Evolutionary conservation across 2,797 vertebrate species (phyloP).

Genomic region (Triplophysa bombifrons): DNA sequence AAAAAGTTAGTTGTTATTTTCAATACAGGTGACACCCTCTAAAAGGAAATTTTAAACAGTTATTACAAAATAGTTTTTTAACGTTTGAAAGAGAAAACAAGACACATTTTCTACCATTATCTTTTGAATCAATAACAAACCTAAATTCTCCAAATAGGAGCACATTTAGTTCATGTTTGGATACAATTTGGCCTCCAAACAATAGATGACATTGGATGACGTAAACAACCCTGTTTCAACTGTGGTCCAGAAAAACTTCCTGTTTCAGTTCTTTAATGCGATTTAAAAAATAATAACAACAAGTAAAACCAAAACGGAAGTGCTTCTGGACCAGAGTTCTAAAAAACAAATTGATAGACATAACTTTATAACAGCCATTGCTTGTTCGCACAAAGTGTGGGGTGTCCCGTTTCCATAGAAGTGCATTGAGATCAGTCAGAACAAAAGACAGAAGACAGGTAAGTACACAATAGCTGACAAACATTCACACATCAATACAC

Average conservation of each 20-base stretch:
- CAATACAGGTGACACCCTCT: too few species aligned
- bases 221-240: too few species aligned
- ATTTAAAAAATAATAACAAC: too few species aligned
- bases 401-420: conserved; percentile 1
- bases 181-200: neutral
- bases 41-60: too few species aligned
- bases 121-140: neutral
- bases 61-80: too few species aligned
- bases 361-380: neutral
- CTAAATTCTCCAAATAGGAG: neutral
- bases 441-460: conserved; percentile 1
- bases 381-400: neutral
- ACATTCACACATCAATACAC: conserved; percentile 9
- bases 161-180: neutral
- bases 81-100: too few species aligned
- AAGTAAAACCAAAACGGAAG: neutral
- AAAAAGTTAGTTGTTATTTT: too few species aligned
- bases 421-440: neutral
- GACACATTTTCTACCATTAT: too few species aligned
- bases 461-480: conserved; percentile 24
- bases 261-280: too few species aligned
- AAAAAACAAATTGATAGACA: neutral
- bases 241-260: too few species aligned
- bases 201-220: too few species aligned
- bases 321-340: neutral